These are phyloP conservation scores for Rhinopomastus cyanomelas DNA, from an alignment of 2,113 vertebrate species.

Conservation along the genomic window DNA sequence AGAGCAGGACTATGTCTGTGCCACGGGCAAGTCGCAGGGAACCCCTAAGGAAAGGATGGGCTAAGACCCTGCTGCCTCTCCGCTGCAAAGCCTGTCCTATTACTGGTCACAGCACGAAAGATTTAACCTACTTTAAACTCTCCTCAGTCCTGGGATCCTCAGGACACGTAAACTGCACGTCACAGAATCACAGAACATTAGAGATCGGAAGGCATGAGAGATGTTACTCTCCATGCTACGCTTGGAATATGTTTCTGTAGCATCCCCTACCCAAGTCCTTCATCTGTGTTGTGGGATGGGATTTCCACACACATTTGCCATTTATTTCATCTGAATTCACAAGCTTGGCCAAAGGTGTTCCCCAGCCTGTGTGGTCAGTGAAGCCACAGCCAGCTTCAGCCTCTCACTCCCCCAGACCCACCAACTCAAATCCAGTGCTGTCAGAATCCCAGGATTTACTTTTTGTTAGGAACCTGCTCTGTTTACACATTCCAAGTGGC, in stretches of 20 bases:
- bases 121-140: neutral
- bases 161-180: neutral
- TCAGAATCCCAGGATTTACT: neutral
- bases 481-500: neutral
- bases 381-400: rapidly evolving
- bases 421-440: neutral
- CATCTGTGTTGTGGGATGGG: neutral
- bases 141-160: neutral
- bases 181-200: too few relatives aligned
- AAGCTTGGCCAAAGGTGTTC: neutral
- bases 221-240: neutral
- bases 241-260: neutral
- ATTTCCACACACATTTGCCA: neutral
- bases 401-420: neutral
- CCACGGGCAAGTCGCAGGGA: neutral
- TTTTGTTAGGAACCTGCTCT: rapidly evolving
- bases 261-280: neutral
- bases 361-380: neutral
- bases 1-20: neutral
- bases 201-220: too few relatives aligned
- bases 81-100: neutral
- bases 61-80: neutral
- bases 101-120: neutral
- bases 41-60: neutral
- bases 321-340: neutral